A percentile compares a stretch with the other conserved stretches of the same genome.
Conservation (phyloP, 1,140 invertebrate genomes). For the Drosophila pallidifrons region DNA sequence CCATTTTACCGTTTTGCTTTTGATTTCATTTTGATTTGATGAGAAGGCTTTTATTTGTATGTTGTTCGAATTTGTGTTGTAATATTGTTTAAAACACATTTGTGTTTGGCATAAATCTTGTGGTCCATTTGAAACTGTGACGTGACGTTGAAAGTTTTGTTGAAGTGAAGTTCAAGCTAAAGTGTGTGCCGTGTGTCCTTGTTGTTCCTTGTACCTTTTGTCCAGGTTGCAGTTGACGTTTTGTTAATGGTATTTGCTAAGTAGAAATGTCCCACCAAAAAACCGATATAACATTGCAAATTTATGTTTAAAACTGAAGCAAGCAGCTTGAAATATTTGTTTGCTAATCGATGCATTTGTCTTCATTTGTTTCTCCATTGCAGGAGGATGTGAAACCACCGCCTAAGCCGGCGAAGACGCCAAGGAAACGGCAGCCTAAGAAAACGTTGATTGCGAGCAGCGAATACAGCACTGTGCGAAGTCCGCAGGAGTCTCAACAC, state of each 20-base stretch:
- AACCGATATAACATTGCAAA: conserved; percentile 9
- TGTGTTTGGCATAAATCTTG: conserved; percentile 45
- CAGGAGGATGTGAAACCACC: conserved; percentile 77
- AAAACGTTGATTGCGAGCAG: conserved; percentile 79
- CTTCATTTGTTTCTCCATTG: conserved; percentile 49
- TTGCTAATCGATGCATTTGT: conserved; percentile 29
- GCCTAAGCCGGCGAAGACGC: conserved; percentile 79
- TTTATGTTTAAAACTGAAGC: conserved; percentile 6
- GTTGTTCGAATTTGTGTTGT: conserved; percentile 26
- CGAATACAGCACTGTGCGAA: conserved; percentile 75
- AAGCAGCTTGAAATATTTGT: conserved; percentile 1
- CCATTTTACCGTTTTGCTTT: not conserved
- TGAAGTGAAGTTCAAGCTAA: not conserved
- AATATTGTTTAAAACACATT: conserved; percentile 27
- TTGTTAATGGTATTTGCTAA: conserved; percentile 35
- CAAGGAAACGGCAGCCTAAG: conserved; percentile 80
- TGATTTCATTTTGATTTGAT: not conserved
- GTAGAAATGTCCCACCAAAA: conserved; percentile 24
- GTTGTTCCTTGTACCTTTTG: conserved; percentile 6
- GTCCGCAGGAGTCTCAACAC: conserved; percentile 75
- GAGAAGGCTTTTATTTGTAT: conserved; percentile 22
- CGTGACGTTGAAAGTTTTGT: conserved; percentile 70
- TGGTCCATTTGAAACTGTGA: conserved; percentile 83
- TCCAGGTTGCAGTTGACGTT: conserved; percentile 27
- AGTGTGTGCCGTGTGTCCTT: conserved; percentile 14